A percentile compares a stretch with the other conserved stretches of the same genome.
Conservation (phyloP, 37 sponge, comb jelly and placozoan species). For the Halisarca cf. caerulea region DNA sequence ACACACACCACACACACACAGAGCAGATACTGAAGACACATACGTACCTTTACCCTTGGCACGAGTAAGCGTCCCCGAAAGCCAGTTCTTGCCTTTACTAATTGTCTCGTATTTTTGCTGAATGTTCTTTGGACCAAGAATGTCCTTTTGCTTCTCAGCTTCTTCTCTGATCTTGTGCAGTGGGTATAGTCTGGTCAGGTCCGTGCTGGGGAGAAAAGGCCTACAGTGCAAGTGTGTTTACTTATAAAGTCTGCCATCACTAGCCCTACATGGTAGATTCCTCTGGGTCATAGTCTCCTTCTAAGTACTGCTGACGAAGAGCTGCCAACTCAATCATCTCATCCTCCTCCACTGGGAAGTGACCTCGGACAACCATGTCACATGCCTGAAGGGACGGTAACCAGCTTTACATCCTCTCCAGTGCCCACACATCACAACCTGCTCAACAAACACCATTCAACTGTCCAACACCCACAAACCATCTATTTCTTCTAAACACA, state of each 20-base stretch:
- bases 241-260: not conserved
- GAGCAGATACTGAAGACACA: no score
- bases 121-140: slow-evolving; percentile 33
- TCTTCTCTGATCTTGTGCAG: slow-evolving; percentile 45
- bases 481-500: not conserved
- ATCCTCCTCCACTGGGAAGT: slow-evolving; percentile 64
- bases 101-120: slow-evolving; percentile 54
- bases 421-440: no score
- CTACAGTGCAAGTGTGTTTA: no score
- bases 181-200: slow-evolving; percentile 70
- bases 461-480: not conserved
- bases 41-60: slow-evolving; percentile 2
- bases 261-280: slow-evolving; percentile 60
- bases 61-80: slow-evolving; percentile 3
- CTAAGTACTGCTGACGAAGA: slow-evolving; percentile 78
- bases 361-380: slow-evolving; percentile 70
- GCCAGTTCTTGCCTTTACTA: slow-evolving; percentile 27
- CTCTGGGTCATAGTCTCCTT: slow-evolving; percentile 71
- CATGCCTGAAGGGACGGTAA: slow-evolving; percentile 49
- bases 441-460: not conserved
- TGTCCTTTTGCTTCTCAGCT: slow-evolving; percentile 58
- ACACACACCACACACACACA: not conserved
- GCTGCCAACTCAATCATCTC: slow-evolving; percentile 77
- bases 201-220: slow-evolving; percentile 36
- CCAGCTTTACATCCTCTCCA: not conserved